Evolutionary conservation across 2,797 vertebrate species (phyloP), one percentile per base, ranked within the genome.

Genomic region (Fringilla coelebs): DNA sequence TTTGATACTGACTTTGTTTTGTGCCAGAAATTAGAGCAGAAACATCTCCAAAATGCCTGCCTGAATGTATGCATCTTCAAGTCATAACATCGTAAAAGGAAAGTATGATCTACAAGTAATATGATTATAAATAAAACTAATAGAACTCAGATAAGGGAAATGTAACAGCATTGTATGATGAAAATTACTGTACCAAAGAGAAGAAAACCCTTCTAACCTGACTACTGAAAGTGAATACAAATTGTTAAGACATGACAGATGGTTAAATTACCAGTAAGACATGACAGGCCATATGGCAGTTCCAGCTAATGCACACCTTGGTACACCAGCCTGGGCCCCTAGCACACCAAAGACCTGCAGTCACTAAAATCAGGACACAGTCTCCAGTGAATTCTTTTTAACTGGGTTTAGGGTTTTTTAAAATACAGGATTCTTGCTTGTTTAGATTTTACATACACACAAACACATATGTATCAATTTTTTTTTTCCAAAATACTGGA

Each of bases 201-300:
- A 75, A 67, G 58, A 58, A 72, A 81, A 68, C 8, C 12, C 26
- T 67, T 25, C 72, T 83, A 92, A 83, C 20, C 7, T 2, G 19
- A 77, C 55, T n/a, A 58, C 41, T 51, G 48, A 85, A 89, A 93
- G 95, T 7, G 11, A 89, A 74, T 54, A 52, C 67, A 70, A 80
- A 63, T 48, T 73, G 62, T 84, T 71, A 94, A 90, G 93, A 86
- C 75, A 15, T 45, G 79, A 87, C 96, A 96, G 96, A 95, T 96
- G 95, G 96, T 66, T 92, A 94, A 91, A 89, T 96, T 82, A 77
- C 92, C 61, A 84, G 40, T 89, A 91, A 94, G 86, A 92, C 75
- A 32, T 2, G 63, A 71, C 46, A 31, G 57, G 71, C 95, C 96
- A 97, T 92, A 94, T 96, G 96, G 96, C 91, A 87, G 83, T 18